Evolutionary conservation across 2,113 vertebrate species (phyloP).

Genomic region (Hiodon alosoides): DNA sequence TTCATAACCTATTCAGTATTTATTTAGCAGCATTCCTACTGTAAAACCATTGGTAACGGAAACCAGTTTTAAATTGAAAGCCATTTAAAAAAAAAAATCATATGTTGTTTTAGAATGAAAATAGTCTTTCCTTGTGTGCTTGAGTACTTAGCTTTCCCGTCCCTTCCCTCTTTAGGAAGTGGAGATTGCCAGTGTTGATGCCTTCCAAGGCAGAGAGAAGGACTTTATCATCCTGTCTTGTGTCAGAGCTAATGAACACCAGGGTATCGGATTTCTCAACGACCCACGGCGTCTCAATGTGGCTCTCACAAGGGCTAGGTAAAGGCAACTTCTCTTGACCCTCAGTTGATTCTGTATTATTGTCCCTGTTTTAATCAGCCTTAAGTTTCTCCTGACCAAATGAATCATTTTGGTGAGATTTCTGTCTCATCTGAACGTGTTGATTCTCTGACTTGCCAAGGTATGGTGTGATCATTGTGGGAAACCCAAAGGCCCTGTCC

Average conservation of each 20-base stretch:
- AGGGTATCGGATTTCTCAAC: slow-evolving; percentile 95
- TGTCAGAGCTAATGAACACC: slow-evolving; percentile 93
- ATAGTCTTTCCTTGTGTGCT: not conserved
- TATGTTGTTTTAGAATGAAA: not conserved
- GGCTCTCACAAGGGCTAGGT: slow-evolving; percentile 93
- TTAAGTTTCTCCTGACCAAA: not conserved
- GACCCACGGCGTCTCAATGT: slow-evolving; percentile 96
- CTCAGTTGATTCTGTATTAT: not conserved
- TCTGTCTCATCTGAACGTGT: not conserved
- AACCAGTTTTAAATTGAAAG: not conserved
- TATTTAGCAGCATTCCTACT: too few relatives aligned
- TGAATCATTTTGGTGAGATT: not conserved
- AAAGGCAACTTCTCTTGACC: not conserved
- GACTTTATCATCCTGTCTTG: slow-evolving; percentile 98
- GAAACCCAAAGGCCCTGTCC: slow-evolving; percentile 93
- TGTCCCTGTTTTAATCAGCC: not conserved
- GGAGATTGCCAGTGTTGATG: slow-evolving; percentile 96
- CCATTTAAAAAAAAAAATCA: not conserved
- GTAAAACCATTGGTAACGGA: too few relatives aligned
- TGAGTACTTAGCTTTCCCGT: not conserved
- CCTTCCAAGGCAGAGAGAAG: slow-evolving; percentile 96
- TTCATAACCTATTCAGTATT: not conserved
- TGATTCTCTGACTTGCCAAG: slow-evolving; percentile 43
- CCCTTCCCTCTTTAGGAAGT: slow-evolving; percentile 72
- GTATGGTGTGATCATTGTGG: slow-evolving; percentile 96